phyloP scores from a whole-genome alignment of 2,113 vertebrate genomes.

The Neotoma lepida region DNA sequence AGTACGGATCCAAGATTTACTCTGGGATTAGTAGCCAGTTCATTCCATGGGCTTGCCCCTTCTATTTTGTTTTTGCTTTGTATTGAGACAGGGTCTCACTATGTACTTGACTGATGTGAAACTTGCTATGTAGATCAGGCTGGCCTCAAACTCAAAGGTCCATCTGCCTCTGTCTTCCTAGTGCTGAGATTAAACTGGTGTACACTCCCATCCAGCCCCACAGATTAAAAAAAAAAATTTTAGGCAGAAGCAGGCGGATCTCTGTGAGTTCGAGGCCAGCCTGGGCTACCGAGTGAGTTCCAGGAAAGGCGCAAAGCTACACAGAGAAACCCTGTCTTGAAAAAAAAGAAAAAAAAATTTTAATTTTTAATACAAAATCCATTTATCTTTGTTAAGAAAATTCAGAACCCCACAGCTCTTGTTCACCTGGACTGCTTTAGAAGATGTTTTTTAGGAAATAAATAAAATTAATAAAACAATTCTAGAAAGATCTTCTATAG shows the following conservation, averaged over 20 bases:
- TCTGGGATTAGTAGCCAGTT: background rate
- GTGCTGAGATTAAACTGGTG: background rate
- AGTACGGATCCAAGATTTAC: background rate
- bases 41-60: background rate
- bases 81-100: too few species aligned
- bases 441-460: background rate
- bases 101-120: background rate
- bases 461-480: background rate
- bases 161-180: background rate
- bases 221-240: background rate
- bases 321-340: too few species aligned
- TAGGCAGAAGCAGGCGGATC: too few species aligned
- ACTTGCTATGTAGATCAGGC: background rate
- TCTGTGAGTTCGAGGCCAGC: too few species aligned
- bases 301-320: too few species aligned
- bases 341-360: background rate
- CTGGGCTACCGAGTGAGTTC: too few species aligned
- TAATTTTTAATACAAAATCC: background rate
- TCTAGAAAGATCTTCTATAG: background rate
- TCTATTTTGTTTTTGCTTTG: background rate
- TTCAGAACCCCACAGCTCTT: background rate
- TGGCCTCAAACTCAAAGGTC: background rate
- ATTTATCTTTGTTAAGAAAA: slow-evolving; percentile 12
- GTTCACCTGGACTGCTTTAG: background rate
- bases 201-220: background rate